Evolutionary conservation across 2,797 vertebrate genomes (phyloP).

Genomic region (Knipowitschia caucasica): DNA sequence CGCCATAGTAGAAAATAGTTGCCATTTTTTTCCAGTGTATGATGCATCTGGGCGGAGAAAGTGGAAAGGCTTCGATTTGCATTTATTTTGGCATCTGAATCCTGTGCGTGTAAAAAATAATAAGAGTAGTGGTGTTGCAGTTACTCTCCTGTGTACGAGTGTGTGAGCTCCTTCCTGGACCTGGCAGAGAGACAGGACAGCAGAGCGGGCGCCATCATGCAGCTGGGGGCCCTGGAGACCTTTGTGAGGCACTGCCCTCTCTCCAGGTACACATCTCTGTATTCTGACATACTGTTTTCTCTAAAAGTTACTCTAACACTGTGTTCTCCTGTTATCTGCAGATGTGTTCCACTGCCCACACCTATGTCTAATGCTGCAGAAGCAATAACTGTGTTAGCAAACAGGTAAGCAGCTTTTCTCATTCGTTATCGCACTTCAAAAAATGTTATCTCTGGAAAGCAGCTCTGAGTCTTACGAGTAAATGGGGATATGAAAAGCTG

Average conservation of each 20-base stretch:
- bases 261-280: conserved; percentile 43
- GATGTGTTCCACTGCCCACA: neutral
- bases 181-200: conserved; percentile 66
- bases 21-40: too few species aligned
- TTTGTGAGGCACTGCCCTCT: conserved; percentile 69
- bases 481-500: too few species aligned
- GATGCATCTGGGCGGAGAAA: too few species aligned
- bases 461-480: too few species aligned
- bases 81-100: too few species aligned
- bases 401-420: conserved; percentile 43
- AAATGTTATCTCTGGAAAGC: too few species aligned
- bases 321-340: conserved; percentile 26
- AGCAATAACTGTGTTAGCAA: conserved; percentile 37
- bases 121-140: conserved; percentile 56
- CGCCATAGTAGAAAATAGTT: too few species aligned
- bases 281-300: neutral
- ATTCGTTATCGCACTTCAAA: neutral
- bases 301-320: neutral
- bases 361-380: conserved; percentile 7
- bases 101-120: too few species aligned
- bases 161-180: conserved; percentile 72
- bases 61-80: too few species aligned
- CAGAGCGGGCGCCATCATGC: conserved; percentile 77
- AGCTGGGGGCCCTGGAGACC: conserved; percentile 75
- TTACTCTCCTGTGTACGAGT: conserved; percentile 71